Percentiles rank a stretch among this genome's conserved stretches.
Evolutionary conservation across 1,140 invertebrate species (phyloP).

Genomic region (Drosophila nigromelanica): DNA sequence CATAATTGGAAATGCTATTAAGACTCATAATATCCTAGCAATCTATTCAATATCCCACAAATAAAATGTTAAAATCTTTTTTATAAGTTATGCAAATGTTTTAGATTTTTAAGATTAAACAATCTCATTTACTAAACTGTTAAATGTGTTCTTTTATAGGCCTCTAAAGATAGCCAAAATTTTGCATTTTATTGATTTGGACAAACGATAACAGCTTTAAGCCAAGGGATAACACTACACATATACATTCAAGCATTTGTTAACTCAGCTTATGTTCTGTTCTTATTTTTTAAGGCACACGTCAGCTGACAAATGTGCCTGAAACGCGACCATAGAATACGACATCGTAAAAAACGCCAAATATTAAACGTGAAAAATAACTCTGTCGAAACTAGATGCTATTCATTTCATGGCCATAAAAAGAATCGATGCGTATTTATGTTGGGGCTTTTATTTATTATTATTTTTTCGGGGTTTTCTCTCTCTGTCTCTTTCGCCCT

Average conservation of each 20-base stretch:
- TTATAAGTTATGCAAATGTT: too few species aligned
- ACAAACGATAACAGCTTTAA: neutral
- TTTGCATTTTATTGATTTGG: neutral
- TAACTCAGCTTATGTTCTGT: neutral
- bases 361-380: conserved; percentile 50
- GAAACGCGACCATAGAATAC: conserved; percentile 3
- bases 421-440: conserved; percentile 61
- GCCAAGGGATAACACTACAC: neutral
- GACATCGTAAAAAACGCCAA: conserved; percentile 59
- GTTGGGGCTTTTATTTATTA: conserved; percentile 63
- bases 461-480: neutral
- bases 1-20: too few species aligned
- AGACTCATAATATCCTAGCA: too few species aligned
- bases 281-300: neutral
- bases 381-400: conserved; percentile 52
- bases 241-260: neutral
- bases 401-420: conserved; percentile 76
- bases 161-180: too few species aligned
- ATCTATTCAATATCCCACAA: too few species aligned
- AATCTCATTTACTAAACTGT: too few species aligned
- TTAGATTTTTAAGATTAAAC: too few species aligned
- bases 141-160: too few species aligned
- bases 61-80: too few species aligned
- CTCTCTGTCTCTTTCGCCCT: neutral
- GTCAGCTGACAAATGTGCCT: neutral